These are phyloP conservation scores for Ichneumoninae sp. DNA, from an alignment of 2,888 invertebrate species.

Conservation along the genomic window DNA sequence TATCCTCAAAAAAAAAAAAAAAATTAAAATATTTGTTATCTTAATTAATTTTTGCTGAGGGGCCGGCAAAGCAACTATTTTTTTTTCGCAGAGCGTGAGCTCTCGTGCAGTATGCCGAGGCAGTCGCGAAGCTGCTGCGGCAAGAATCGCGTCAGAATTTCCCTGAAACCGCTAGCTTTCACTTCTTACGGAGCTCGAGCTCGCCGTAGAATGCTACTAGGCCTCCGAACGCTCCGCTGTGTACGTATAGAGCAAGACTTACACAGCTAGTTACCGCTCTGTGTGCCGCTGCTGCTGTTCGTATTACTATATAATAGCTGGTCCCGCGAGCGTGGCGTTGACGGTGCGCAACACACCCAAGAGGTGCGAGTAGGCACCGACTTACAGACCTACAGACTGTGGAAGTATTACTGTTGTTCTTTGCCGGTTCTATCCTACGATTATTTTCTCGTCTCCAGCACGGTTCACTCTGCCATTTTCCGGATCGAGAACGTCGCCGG, in stretches of 20 bases:
- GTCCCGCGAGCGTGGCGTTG: constrained; percentile 61
- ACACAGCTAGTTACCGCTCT: constrained; percentile 31
- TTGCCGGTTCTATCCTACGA: constrained; percentile 22
- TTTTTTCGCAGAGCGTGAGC: constrained; percentile 22
- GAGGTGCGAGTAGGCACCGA: constrained; percentile 59
- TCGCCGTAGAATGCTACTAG: constrained; percentile 62
- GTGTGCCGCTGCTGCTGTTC: constrained; percentile 32
- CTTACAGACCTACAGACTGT: constrained; percentile 64
- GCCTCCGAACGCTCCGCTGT: constrained; percentile 33
- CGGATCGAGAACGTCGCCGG: not conserved
- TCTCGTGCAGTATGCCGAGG: constrained; percentile 25
- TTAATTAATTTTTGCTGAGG: not conserved
- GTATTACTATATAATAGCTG: constrained; percentile 59
- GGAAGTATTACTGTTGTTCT: constrained; percentile 39
- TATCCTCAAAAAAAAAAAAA: not conserved
- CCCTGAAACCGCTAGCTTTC: constrained; percentile 82
- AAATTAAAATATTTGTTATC: not conserved
- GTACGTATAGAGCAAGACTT: constrained; percentile 15
- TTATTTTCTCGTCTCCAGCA: constrained; percentile 27
- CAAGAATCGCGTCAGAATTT: constrained; percentile 76
- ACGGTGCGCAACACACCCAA: constrained; percentile 64
- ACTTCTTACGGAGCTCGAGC: constrained; percentile 75
- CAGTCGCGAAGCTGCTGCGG: constrained; percentile 61
- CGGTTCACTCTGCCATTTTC: not conserved
- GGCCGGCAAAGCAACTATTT: not conserved